Base-by-base conservation (phyloP, 2,888 invertebrate genomes). In the Drosophila falleni region DNA sequence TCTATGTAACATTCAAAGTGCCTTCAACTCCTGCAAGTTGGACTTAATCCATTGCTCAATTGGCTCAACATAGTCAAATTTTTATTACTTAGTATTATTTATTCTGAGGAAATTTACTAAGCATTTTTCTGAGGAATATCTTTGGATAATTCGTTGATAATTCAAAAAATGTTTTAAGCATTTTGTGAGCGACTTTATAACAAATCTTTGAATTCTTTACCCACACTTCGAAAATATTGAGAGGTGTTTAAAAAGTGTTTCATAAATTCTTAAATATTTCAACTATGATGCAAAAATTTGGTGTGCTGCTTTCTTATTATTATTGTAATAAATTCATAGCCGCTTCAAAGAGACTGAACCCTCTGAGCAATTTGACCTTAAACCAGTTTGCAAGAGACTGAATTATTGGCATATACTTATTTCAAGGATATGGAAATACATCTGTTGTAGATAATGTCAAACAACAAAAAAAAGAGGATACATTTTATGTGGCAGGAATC, bases 401-500 rank as follows among this genome's bases (percentile, higher is more conserved):
- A 35, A 37, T 2, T 35, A 23, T 50, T 33, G 49, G 33, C 19
- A 50, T 13, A 35, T 29, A 29, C 29, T 29, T 46, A 46, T 33
- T 23, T 35, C 13, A 41, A 29, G 54, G 31, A 41, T 54, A 54
- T 54, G 54, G 54, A 42, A 54, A 54, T 54, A 54, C 54, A 42
- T 9, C 53, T 54, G 41, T 50, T 54, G 54, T 16, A 39, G 47
- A 58, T 16, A 47, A 26, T 4, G n/a, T 11, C 13, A 15, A 8
- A 13, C n/a, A n/a, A n/a, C n/a, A n/a, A 10, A 31, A 31, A 11
- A 15, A n/a, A 49, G 19, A 15, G 41, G 50, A 46, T 15, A 58
- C 47, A 44, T 65, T 64, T 69, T 37, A 47, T 58, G 35, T 50
- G 35, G 23, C 50, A 35, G 50, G 50, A 15, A 39, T 15, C 29